Percentiles rank a stretch among this genome's conserved stretches.
Evolutionary conservation across 1,140 invertebrate species (phyloP).

Genomic region (Drosophila tani): DNA sequence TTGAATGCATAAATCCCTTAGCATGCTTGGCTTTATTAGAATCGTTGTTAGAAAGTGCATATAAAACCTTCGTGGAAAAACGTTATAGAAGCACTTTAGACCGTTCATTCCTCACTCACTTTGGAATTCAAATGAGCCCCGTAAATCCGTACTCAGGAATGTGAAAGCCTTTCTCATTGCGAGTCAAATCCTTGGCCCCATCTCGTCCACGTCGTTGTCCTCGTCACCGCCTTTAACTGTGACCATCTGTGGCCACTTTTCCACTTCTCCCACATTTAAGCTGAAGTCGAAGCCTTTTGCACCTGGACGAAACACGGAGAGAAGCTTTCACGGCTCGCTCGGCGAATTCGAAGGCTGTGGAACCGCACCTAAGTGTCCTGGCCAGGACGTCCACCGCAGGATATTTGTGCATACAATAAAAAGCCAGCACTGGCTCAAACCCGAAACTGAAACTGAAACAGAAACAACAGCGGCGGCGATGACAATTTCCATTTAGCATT

Average conservation of each 20-base stretch:
- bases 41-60: not conserved
- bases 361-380: slow-evolving; percentile 54
- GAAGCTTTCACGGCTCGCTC: slow-evolving; percentile 28
- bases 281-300: slow-evolving; percentile 43
- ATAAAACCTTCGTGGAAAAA: not conserved
- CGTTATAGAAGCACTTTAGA: slow-evolving; percentile 4
- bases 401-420: slow-evolving; percentile 59
- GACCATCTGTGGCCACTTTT: slow-evolving; percentile 10
- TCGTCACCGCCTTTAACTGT: slow-evolving; percentile 28
- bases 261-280: slow-evolving; percentile 6
- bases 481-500: slow-evolving; percentile 46
- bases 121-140: slow-evolving; percentile 33
- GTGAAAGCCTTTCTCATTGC: slow-evolving; percentile 38
- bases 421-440: slow-evolving; percentile 13
- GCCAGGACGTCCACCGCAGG: slow-evolving; percentile 29
- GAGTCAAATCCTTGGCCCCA: slow-evolving; percentile 38
- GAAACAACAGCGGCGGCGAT: slow-evolving; percentile 33
- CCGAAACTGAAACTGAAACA: slow-evolving; percentile 17
- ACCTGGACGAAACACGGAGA: slow-evolving; percentile 44
- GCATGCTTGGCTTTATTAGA: not conserved
- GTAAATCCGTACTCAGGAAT: slow-evolving; percentile 42
- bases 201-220: slow-evolving; percentile 13
- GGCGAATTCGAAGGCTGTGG: slow-evolving; percentile 17
- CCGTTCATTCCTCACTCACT: slow-evolving; percentile 14
- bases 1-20: not conserved